Conservation (phyloP, 2,888 invertebrate genomes). For the Lithophane leautieri region DNA sequence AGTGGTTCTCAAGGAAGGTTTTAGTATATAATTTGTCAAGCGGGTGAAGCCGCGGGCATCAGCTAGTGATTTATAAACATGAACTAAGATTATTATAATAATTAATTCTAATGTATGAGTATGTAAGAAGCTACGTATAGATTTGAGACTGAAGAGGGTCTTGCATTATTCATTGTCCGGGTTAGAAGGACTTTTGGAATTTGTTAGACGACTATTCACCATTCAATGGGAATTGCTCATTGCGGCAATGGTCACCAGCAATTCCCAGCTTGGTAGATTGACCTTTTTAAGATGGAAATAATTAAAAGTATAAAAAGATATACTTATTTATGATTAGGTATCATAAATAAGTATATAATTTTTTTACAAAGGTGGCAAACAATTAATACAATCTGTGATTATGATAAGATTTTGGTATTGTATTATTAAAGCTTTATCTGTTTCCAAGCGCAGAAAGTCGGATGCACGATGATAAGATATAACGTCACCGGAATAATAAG, state of each 20-base stretch:
- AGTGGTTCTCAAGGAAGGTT: too few relatives aligned
- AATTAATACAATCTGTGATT: neutral
- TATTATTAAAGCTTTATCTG: slow-evolving; percentile 43
- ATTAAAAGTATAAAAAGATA: neutral
- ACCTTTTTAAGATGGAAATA: neutral
- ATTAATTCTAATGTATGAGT: slow-evolving; percentile 12
- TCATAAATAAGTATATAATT: too few relatives aligned
- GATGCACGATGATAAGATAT: slow-evolving; percentile 35
- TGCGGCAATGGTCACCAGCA: too few relatives aligned
- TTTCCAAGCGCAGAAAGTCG: slow-evolving; percentile 50
- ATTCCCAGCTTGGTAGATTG: neutral
- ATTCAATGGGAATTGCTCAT: too few relatives aligned
- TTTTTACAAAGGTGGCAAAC: too few relatives aligned
- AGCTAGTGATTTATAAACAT: slow-evolving; percentile 36
- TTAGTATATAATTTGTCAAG: too few relatives aligned
- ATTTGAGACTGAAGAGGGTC: neutral
- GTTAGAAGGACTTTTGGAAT: neutral
- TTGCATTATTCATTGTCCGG: neutral
- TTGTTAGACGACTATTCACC: neutral
- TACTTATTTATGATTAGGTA: too few relatives aligned
- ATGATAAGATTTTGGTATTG: slow-evolving; percentile 8
- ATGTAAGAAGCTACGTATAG: neutral
- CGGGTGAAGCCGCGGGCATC: too few relatives aligned
- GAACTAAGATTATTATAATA: slow-evolving; percentile 9
- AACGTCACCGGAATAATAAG: slow-evolving; percentile 34